phyloP scores from a whole-genome alignment of 30 jellyfish, hydroid and myxozoan genomes.

The Rhopilema esculentum region DNA sequence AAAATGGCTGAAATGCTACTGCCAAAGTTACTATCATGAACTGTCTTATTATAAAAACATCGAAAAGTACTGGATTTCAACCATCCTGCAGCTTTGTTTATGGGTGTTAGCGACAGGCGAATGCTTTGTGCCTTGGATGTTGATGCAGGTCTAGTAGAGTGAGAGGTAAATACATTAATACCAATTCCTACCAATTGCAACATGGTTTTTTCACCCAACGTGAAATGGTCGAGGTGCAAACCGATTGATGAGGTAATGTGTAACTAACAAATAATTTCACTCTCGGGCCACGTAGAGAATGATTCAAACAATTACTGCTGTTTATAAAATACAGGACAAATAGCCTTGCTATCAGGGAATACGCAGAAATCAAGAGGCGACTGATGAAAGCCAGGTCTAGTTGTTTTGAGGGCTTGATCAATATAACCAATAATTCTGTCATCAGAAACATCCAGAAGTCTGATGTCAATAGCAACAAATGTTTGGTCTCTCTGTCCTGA shows the following conservation, averaged over 20 bases:
- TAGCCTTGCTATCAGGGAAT: constrained; percentile 3
- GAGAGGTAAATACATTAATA: constrained; percentile 12
- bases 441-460: not conserved
- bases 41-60: not conserved
- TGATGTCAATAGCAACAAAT: not conserved
- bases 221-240: constrained; percentile 23
- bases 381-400: constrained; percentile 46
- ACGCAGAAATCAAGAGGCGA: constrained; percentile 34
- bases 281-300: constrained; percentile 8
- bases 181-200: constrained; percentile 21
- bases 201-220: constrained; percentile 15
- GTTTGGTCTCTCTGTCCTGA: constrained; percentile 13
- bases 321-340: constrained; percentile 19
- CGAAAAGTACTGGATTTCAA: not conserved
- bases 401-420: not conserved
- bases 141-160: constrained; percentile 40
- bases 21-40: not conserved
- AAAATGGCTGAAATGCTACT: not conserved
- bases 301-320: constrained; percentile 22
- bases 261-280: constrained; percentile 1
- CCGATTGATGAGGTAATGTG: constrained; percentile 15
- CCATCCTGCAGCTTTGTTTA: too few relatives aligned
- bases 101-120: too few relatives aligned
- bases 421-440: not conserved
- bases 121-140: too few relatives aligned